Percentiles rank a stretch among this genome's conserved stretches.
These are phyloP conservation scores for Palaemon carinicauda DNA, from an alignment of 1,140 invertebrate genomes.

Conservation along the genomic window DNA sequence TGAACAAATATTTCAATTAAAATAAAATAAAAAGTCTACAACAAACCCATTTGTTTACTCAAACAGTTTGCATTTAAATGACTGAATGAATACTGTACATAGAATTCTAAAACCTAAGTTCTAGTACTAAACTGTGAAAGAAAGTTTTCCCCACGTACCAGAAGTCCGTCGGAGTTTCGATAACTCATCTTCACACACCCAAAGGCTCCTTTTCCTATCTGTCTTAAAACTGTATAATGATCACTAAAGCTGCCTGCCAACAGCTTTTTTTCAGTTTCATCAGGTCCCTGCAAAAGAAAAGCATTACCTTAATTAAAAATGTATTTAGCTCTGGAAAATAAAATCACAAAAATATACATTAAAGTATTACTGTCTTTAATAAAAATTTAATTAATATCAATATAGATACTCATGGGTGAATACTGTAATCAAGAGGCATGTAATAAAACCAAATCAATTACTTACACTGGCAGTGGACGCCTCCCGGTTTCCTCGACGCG, in stretches of 20 bases:
- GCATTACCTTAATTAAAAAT: background rate
- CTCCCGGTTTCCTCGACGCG: constrained; percentile 11
- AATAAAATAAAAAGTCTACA: too few species aligned
- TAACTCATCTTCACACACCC: constrained; percentile 77
- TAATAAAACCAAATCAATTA: background rate
- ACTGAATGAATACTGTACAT: too few species aligned
- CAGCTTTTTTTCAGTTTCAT: constrained; percentile 5
- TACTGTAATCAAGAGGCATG: too few species aligned
- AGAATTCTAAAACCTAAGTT: background rate
- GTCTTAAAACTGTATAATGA: constrained; percentile 74
- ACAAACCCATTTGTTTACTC: too few species aligned
- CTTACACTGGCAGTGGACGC: constrained; percentile 15
- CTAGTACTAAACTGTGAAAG: background rate
- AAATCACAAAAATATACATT: too few species aligned
- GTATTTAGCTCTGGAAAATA: too few species aligned
- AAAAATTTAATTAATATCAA: too few species aligned
- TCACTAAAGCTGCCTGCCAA: constrained; percentile 71
- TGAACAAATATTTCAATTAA: too few species aligned
- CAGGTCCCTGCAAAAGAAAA: constrained; percentile 7
- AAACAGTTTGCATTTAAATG: too few species aligned
- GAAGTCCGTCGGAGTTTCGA: constrained; percentile 70
- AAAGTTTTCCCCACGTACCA: constrained; percentile 64
- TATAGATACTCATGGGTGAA: too few species aligned
- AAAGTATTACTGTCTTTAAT: too few species aligned
- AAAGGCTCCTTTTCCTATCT: constrained; percentile 80